Conservation (phyloP, 2,113 vertebrate genomes). For the Pheucticus melanocephalus region DNA sequence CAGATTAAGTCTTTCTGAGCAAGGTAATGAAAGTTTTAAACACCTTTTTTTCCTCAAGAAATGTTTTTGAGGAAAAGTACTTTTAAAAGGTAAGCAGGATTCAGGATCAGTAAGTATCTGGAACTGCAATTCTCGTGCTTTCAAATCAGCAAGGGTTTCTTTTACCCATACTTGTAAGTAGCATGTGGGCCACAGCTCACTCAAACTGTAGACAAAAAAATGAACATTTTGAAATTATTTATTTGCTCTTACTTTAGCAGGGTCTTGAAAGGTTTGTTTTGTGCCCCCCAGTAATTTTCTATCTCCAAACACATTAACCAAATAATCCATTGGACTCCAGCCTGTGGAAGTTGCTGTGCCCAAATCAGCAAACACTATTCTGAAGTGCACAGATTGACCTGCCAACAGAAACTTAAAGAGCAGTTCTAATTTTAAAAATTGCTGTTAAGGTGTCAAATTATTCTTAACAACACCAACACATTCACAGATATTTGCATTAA, state of each 20-base stretch:
- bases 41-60: background rate
- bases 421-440: background rate
- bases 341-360: background rate
- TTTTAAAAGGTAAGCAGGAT: background rate
- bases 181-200: background rate
- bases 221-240: background rate
- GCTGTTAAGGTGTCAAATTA: background rate
- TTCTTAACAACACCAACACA: background rate
- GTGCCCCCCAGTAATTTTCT: background rate
- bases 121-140: background rate
- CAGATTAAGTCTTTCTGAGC: background rate
- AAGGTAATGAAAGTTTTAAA: background rate
- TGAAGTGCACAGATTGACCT: background rate
- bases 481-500: background rate
- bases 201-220: background rate
- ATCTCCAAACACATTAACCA: background rate
- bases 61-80: background rate
- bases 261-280: background rate
- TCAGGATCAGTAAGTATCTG: background rate
- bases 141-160: background rate
- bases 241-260: background rate
- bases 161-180: background rate
- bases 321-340: background rate
- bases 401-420: background rate
- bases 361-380: background rate